These are phyloP conservation scores for Parazoanthus darwini DNA, from an alignment of 92 coral and sea anemone species.

Conservation along the genomic window DNA sequence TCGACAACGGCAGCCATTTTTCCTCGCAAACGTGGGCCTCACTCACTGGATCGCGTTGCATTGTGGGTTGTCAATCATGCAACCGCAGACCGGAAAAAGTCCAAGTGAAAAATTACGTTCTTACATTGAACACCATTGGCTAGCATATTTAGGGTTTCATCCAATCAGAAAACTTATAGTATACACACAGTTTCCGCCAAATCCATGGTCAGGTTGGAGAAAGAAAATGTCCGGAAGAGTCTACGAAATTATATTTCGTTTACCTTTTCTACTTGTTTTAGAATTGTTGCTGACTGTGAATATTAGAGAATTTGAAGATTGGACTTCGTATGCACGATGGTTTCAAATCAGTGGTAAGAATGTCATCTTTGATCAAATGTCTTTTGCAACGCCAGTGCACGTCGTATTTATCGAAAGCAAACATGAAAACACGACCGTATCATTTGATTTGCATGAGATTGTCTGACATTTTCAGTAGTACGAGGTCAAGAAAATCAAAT, in stretches of 20 bases:
- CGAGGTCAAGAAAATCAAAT: not conserved
- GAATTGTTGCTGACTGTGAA: constrained; percentile 77
- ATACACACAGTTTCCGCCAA: not conserved
- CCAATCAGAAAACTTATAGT: constrained; percentile 50
- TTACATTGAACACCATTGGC: constrained; percentile 44
- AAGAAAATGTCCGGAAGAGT: constrained; percentile 71
- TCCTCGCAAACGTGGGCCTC: constrained; percentile 25
- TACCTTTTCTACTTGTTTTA: constrained; percentile 82
- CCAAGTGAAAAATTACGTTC: constrained; percentile 4
- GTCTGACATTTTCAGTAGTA: not conserved
- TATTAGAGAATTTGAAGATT: constrained; percentile 56
- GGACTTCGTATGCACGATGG: constrained; percentile 62
- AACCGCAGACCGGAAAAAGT: not conserved
- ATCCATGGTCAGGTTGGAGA: not conserved
- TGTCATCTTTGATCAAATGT: not conserved
- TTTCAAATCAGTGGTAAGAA: constrained; percentile 76
- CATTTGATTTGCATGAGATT: no score
- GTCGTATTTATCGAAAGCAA: not conserved
- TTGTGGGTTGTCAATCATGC: constrained; percentile 34
- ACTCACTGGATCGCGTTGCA: not conserved
- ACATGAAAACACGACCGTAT: not conserved
- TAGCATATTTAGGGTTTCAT: not conserved
- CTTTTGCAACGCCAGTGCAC: not conserved
- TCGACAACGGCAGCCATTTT: constrained; percentile 35
- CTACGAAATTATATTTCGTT: constrained; percentile 73